phyloP scores from a whole-genome alignment of 2,797 vertebrate genomes.

The Enteromius trimaculatus region DNA sequence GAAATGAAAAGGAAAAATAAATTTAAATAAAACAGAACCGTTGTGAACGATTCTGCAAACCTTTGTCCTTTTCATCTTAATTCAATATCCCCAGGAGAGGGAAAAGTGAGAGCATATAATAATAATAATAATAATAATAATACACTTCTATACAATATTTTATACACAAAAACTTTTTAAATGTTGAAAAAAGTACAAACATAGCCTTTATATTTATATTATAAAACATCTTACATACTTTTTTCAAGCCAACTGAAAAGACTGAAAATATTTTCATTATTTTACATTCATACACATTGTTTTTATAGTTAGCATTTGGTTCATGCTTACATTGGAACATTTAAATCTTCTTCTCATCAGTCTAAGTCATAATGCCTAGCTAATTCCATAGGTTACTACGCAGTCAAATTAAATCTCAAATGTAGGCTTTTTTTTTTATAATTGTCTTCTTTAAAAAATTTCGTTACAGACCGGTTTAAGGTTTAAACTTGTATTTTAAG shows the following conservation, averaged over 20 bases:
- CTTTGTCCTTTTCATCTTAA: no score
- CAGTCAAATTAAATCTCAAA: neutral
- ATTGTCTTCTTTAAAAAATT: neutral
- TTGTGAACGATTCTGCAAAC: no score
- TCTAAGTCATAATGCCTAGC: neutral
- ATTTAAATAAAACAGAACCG: no score
- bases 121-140: no score
- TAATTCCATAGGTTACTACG: neutral
- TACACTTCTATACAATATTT: no score
- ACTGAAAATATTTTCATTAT: neutral
- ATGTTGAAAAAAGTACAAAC: neutral
- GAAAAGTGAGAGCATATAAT: no score
- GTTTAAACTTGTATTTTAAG: neutral
- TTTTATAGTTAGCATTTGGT: neutral
- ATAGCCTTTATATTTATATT: neutral
- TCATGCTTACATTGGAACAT: neutral
- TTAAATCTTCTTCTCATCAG: neutral
- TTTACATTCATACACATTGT: neutral
- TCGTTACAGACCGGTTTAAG: neutral
- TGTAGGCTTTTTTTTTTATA: neutral
- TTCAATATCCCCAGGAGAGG: no score
- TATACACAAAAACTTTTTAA: no score
- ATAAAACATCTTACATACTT: neutral
- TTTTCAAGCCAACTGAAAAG: neutral
- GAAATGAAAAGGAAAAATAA: no score